Percentiles rank a stretch among this genome's conserved stretches.
Conservation (phyloP, 2,113 vertebrate species). For the Zeus faber region DNA sequence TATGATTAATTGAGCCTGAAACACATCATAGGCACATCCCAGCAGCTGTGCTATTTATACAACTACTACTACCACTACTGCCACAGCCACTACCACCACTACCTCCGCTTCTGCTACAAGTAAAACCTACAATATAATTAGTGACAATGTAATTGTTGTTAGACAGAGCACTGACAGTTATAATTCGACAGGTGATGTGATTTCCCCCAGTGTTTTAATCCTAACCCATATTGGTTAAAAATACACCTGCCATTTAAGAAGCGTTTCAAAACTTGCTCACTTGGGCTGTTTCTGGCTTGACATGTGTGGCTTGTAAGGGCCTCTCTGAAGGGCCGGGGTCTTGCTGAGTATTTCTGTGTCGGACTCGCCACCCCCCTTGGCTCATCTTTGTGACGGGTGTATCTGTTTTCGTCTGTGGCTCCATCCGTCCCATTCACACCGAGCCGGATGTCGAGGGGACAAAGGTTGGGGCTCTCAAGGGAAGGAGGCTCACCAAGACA, state of each 20-base stretch:
- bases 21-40: neutral
- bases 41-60: too few relatives aligned
- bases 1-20: neutral
- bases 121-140: neutral
- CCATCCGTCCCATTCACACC: conserved; percentile 26
- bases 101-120: neutral
- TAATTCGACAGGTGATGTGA: too few relatives aligned
- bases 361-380: neutral
- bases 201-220: too few relatives aligned
- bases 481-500: conserved; percentile 34
- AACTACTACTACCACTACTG: neutral
- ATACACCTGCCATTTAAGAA: too few relatives aligned
- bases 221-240: too few relatives aligned
- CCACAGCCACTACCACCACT: neutral
- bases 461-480: conserved; percentile 34
- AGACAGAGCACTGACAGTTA: too few relatives aligned
- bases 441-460: conserved; percentile 22
- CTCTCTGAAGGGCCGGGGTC: too few relatives aligned
- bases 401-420: neutral
- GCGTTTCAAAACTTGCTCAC: too few relatives aligned
- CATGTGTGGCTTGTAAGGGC: too few relatives aligned
- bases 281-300: too few relatives aligned
- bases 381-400: neutral
- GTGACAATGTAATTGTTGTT: neutral
- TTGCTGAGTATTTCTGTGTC: neutral